Evolutionary conservation across 2,888 invertebrate species (phyloP), one percentile per base, ranked within the genome.

Genomic region (Phortica okadai): DNA sequence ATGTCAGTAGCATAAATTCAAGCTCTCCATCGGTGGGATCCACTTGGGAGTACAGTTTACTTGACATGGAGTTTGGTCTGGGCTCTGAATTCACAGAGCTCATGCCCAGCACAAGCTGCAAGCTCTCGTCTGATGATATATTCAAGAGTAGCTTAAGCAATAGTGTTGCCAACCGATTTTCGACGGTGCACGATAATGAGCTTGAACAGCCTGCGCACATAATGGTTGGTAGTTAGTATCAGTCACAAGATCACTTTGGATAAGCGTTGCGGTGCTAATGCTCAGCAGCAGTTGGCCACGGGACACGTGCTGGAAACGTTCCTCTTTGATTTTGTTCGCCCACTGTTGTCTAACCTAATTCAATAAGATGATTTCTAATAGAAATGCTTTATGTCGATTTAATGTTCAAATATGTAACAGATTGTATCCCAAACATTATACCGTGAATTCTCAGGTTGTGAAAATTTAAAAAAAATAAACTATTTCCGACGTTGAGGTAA

Each of bases 121-220:
- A 93, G 82, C 87, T 93, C 76, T 92, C 93, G 62, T 92, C 93
- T 5, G 93, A 93, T 77, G 93, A 93, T 79, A 91, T 93, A 42
- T 91, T 93, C 74, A 92, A 92, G 84, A 90, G 89, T 73, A 91
- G 91, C 62, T 88, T 92, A 41, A 89, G 91, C 45, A 89, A 90
- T n/a, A 88, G 91, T 42, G 88, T 89, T 11, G 88, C 88, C 74
- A 85, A 87, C 44, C 84, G 90, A 59, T 87, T 89, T 76, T 86
- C 86, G 56, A 82, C 86, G 74, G 87, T 89, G 62, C 89, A 91
- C 78, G 91, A 92, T 78, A 92, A 92, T 74, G 92, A 92, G 83
- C 92, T 93, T 82, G 93, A 93, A 84, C 90, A 93, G 82, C 92
- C 93, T 77, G 93, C 93, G 90, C 93, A 93, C 86, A 93, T 93